These are phyloP conservation scores for Bemisia tabaci DNA, from an alignment of 1,140 invertebrate genomes.

Conservation along the genomic window DNA sequence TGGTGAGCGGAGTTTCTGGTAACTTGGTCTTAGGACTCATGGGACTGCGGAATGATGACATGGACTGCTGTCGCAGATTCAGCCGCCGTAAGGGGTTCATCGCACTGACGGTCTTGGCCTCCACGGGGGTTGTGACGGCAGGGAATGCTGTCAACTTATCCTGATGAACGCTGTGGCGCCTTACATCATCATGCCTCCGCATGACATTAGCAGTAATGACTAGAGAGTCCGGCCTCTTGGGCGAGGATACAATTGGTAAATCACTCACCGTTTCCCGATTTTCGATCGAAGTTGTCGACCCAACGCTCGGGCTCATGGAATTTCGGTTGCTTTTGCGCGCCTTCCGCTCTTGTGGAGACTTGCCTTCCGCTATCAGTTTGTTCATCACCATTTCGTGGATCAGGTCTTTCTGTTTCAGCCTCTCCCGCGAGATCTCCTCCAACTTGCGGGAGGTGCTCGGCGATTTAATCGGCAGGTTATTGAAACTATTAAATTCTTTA, in stretches of 20 bases:
- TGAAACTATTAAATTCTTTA: neutral
- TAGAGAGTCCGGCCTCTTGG: neutral
- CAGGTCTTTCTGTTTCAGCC: conserved; percentile 51
- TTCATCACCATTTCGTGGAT: conserved; percentile 66
- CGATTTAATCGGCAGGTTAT: neutral
- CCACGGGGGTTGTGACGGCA: neutral
- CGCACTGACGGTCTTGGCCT: neutral
- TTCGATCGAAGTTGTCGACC: conserved; percentile 14
- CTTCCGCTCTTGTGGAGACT: conserved; percentile 44
- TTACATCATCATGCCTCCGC: too few relatives aligned
- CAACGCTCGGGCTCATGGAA: conserved; percentile 19
- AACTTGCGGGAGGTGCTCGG: conserved; percentile 39
- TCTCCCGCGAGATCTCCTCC: conserved; percentile 48
- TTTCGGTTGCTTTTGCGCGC: conserved; percentile 32
- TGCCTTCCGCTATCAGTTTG: conserved; percentile 52
- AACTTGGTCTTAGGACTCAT: neutral
- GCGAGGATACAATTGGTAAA: neutral
- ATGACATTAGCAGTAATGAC: neutral
- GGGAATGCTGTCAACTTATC: neutral
- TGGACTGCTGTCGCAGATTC: neutral
- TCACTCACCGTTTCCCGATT: neutral
- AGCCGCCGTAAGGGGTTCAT: neutral
- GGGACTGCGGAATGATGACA: neutral
- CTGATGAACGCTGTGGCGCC: neutral
- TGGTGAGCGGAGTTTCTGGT: neutral